Evolutionary conservation across 1,140 invertebrate species (phyloP).

Genomic region (Euwallacea fornicatus): DNA sequence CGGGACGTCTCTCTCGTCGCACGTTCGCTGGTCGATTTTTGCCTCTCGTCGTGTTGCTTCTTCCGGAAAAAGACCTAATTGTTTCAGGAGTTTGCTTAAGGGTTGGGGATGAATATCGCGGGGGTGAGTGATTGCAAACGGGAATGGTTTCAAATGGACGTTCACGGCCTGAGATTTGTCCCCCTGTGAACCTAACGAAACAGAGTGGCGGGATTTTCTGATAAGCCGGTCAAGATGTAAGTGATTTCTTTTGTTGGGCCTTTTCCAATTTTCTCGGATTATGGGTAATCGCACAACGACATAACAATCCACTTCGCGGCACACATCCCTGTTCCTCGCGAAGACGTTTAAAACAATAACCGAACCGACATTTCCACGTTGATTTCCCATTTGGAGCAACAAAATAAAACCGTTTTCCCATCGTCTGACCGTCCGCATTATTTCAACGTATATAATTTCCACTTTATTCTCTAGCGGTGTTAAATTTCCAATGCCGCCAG

Average conservation of each 20-base stretch:
- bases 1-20: conserved; percentile 5
- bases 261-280: too few species aligned
- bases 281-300: too few species aligned
- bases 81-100: too few species aligned
- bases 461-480: conserved; percentile 1
- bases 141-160: conserved; percentile 5
- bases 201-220: conserved; percentile 16
- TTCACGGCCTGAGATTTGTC: conserved; percentile 2
- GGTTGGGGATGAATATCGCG: too few species aligned
- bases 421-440: neutral
- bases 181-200: conserved; percentile 3
- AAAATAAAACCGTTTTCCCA: conserved; percentile 1
- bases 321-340: too few species aligned
- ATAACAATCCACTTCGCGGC: too few species aligned
- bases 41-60: neutral
- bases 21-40: neutral
- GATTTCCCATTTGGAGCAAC: neutral
- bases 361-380: neutral
- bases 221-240: conserved; percentile 22
- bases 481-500: neutral
- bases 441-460: neutral
- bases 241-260: neutral
- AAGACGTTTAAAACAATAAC: conserved; percentile 1
- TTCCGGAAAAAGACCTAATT: conserved; percentile 4
- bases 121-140: neutral